Evolutionary conservation across 2,888 invertebrate genomes (phyloP), one percentile per base, ranked within the genome.

Genomic region (Drosophila conformis): DNA sequence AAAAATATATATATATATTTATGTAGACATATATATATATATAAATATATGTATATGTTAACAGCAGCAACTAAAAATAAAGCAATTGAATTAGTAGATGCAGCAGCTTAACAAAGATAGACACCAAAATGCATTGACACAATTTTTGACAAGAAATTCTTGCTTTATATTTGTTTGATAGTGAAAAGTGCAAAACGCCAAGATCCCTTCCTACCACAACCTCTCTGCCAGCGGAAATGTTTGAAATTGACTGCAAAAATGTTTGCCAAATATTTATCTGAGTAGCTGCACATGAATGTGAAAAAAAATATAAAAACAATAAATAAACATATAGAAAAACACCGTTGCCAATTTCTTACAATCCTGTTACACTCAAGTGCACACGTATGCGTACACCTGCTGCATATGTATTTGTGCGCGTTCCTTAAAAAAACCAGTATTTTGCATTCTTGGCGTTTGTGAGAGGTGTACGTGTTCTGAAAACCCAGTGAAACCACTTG

Each of bases 191-290:
- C 53, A 57, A 57, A 60, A 35, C 65, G 25, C 29, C 51, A n/a
- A 36, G 31, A 31, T 46, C 46, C 33, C 36, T 27, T 27, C 27
- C 27, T 25, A 25, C 25, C 2, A 25, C 5, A 27, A 54, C 8
- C n/a, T 8, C 49, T 18, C n/a, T 35, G 31, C 38, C 4, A 15
- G 18, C 7, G 4, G 11, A 59, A 69, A 40, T 58, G 59, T 64
- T 64, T 71, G 60, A 46, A 18, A 62, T 59, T 59, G 53, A 36
- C 48, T 48, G 48, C 42, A 61, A 64, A 80, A 81, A 83, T 86
- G 87, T 86, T 86, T 83, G 84, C 81, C 81, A 86, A 86, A 80
- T 73, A 73, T 57, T 67, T 66, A 18, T 21, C 10, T 58, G 53
- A 35, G 46, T 51, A 53, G 27, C 25, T 60, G 60, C 13, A 4